Conservation (phyloP, 2,888 invertebrate genomes). For the Pandemis cinnamomeana region DNA sequence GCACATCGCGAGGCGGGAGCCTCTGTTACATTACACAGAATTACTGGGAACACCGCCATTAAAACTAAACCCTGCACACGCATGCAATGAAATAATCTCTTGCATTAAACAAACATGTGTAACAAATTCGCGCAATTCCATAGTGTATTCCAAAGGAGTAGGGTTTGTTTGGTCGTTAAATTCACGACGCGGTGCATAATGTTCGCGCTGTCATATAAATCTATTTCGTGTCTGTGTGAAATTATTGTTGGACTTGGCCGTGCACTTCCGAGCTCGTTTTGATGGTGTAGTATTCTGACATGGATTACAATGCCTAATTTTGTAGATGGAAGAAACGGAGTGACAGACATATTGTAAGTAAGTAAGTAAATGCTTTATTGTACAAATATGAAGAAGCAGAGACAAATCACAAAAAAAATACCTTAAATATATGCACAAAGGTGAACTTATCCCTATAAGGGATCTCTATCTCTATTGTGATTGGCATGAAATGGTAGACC, state of each 20-base stretch:
- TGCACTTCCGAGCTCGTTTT: slow-evolving; percentile 16
- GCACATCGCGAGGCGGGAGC: slow-evolving; percentile 9
- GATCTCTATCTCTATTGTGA: too few relatives aligned
- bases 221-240: slow-evolving; percentile 30
- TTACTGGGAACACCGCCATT: slow-evolving; percentile 32
- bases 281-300: background rate
- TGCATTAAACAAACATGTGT: slow-evolving; percentile 22
- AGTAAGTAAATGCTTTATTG: too few relatives aligned
- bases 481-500: too few relatives aligned
- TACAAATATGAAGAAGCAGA: too few relatives aligned
- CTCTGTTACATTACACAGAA: slow-evolving; percentile 28
- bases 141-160: slow-evolving; percentile 17
- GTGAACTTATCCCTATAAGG: too few relatives aligned
- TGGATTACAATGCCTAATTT: too few relatives aligned
- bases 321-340: too few relatives aligned
- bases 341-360: too few relatives aligned
- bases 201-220: slow-evolving; percentile 36
- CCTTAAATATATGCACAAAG: too few relatives aligned
- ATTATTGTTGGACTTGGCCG: slow-evolving; percentile 31
- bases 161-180: slow-evolving; percentile 29
- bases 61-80: slow-evolving; percentile 38
- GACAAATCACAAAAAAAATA: too few relatives aligned
- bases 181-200: slow-evolving; percentile 20
- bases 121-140: slow-evolving; percentile 23
- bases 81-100: slow-evolving; percentile 36